phyloP scores from a whole-genome alignment of 1,140 invertebrate genomes.

The Drosophila trapezifrons region DNA sequence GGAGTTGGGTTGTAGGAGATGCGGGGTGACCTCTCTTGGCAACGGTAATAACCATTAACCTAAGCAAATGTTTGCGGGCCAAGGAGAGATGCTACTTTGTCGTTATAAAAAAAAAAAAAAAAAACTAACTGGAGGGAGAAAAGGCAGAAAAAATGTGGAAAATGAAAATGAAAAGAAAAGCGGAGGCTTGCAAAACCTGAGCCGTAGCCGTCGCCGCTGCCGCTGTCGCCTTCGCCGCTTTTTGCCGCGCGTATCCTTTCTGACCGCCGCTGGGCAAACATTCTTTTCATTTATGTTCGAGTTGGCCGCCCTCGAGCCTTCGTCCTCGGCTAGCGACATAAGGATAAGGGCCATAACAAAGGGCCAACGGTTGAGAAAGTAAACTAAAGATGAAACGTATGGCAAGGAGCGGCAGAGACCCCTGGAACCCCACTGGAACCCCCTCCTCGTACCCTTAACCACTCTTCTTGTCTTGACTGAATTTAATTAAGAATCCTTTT shows the following conservation, averaged over 20 bases:
- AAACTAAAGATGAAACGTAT: conserved; percentile 55
- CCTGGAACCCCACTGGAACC: conserved; percentile 28
- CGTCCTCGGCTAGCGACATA: conserved; percentile 44
- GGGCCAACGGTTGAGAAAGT: conserved; percentile 51
- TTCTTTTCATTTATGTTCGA: conserved; percentile 63
- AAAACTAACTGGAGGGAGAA: background rate
- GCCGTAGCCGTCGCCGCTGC: conserved; percentile 9
- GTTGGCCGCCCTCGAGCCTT: conserved; percentile 45
- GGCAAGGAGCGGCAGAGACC: conserved; percentile 9
- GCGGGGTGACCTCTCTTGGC: conserved; percentile 35
- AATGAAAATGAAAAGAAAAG: conserved; percentile 45
- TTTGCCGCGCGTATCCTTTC: conserved; percentile 52
- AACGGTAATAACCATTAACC: conserved; percentile 62
- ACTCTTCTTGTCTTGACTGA: conserved; percentile 63
- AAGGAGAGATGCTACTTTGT: conserved; percentile 47
- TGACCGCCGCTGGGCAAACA: conserved; percentile 72
- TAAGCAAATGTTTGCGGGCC: conserved; percentile 75
- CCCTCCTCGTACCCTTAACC: conserved; percentile 8
- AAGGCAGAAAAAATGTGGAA: conserved; percentile 31
- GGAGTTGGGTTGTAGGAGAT: background rate
- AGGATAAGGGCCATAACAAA: conserved; percentile 70
- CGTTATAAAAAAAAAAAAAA: conserved; percentile 30
- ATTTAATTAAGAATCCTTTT: conserved; percentile 81
- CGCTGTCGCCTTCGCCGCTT: conserved; percentile 6
- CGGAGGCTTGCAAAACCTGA: conserved; percentile 38